These are phyloP conservation scores for Anguilla marmorata DNA, from an alignment of 2,797 vertebrate genomes.

Conservation along the genomic window DNA sequence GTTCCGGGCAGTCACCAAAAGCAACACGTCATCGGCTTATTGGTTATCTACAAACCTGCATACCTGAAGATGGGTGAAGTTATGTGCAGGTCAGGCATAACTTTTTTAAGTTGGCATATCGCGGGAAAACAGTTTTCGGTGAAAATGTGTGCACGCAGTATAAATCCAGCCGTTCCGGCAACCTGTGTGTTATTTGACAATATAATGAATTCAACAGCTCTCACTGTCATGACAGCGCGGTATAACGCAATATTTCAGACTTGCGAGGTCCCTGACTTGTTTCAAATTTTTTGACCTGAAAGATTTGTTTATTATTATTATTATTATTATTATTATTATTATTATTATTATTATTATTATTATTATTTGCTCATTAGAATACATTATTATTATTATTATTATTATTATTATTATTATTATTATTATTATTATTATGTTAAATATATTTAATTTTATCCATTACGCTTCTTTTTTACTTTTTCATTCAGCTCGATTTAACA, in stretches of 20 bases:
- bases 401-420: neutral
- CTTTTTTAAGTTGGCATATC: neutral
- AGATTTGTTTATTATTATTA: neutral
- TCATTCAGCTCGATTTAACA: neutral
- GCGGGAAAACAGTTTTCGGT: neutral
- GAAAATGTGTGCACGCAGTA: neutral
- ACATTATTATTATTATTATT: no score
- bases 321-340: no score
- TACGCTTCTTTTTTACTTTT: neutral
- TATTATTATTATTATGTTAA: neutral
- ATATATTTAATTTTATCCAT: neutral
- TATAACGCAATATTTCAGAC: neutral
- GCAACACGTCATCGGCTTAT: neutral
- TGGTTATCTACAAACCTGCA: neutral
- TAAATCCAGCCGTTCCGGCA: neutral
- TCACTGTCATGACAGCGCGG: neutral
- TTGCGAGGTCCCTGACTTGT: neutral
- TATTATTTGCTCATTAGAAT: neutral
- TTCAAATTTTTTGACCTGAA: neutral
- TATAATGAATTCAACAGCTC: neutral
- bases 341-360: no score
- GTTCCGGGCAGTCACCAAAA: neutral
- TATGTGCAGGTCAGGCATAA: neutral
- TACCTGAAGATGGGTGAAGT: neutral
- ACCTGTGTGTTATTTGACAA: neutral